These are phyloP conservation scores for Acrocyrtus sp. DNA, from an alignment of 2,888 invertebrate species.

Conservation along the genomic window DNA sequence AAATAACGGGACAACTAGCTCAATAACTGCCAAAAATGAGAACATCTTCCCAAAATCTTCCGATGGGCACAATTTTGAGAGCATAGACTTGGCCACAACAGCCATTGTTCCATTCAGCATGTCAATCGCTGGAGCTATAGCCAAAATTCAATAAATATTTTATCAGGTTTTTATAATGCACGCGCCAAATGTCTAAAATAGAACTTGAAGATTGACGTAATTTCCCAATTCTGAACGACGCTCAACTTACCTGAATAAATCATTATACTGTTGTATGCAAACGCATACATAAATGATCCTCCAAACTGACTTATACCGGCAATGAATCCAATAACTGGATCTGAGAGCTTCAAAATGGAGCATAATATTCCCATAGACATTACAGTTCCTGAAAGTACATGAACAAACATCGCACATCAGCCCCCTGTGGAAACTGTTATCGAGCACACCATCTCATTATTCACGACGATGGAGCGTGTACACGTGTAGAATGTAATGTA, in stretches of 20 bases:
- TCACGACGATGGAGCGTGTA: too few species aligned
- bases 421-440: too few species aligned
- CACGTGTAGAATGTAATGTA: too few species aligned
- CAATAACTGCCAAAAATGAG: constrained; percentile 52
- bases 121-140: constrained; percentile 53
- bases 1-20: constrained; percentile 48
- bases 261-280: constrained; percentile 80
- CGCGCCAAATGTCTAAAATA: neutral
- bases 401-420: too few species aligned
- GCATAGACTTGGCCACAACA: constrained; percentile 51
- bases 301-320: constrained; percentile 87
- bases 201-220: neutral
- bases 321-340: constrained; percentile 86
- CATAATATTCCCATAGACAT: constrained; percentile 83
- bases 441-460: too few species aligned
- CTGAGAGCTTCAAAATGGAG: constrained; percentile 82
- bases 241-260: constrained; percentile 77
- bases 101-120: constrained; percentile 57
- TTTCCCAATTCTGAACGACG: neutral
- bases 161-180: too few species aligned
- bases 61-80: constrained; percentile 52
- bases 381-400: constrained; percentile 49
- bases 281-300: constrained; percentile 85
- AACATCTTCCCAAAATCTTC: constrained; percentile 55
- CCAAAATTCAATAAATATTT: neutral